Evolutionary conservation across 2,888 invertebrate genomes (phyloP).

Genomic region (Ommatoiulus sabulosus): DNA sequence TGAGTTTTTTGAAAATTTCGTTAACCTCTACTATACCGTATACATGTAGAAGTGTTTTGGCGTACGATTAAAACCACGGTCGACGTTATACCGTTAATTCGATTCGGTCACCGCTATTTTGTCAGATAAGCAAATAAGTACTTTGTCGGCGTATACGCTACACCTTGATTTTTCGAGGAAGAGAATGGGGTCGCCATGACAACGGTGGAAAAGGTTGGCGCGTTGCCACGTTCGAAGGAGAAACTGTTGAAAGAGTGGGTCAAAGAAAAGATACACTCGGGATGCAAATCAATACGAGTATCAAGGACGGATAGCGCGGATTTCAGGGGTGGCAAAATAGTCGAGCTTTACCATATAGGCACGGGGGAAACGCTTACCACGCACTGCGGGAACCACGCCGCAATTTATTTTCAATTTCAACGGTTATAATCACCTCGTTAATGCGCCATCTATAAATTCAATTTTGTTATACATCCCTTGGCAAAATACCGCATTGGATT

Average conservation of each 20-base stretch:
- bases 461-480: not conserved
- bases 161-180: not conserved
- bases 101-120: not conserved
- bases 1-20: not conserved
- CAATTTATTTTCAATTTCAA: not conserved
- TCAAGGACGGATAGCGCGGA: not conserved
- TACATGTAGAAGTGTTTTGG: too few species aligned
- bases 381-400: not conserved
- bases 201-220: not conserved
- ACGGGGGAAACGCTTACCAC: not conserved
- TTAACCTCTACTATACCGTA: not conserved
- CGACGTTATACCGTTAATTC: not conserved
- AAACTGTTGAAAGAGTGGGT: not conserved
- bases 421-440: not conserved
- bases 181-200: not conserved
- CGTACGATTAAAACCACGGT: not conserved
- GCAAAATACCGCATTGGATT: not conserved
- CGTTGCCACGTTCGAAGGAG: not conserved
- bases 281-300: constrained; percentile 1
- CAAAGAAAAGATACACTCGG: constrained; percentile 1
- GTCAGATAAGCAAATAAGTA: not conserved
- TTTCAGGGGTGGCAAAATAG: not conserved
- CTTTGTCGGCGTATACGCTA: not conserved
- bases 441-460: not conserved
- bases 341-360: not conserved